Conservation (phyloP, 2,113 vertebrate species). For the Siphamia tubifer region DNA sequence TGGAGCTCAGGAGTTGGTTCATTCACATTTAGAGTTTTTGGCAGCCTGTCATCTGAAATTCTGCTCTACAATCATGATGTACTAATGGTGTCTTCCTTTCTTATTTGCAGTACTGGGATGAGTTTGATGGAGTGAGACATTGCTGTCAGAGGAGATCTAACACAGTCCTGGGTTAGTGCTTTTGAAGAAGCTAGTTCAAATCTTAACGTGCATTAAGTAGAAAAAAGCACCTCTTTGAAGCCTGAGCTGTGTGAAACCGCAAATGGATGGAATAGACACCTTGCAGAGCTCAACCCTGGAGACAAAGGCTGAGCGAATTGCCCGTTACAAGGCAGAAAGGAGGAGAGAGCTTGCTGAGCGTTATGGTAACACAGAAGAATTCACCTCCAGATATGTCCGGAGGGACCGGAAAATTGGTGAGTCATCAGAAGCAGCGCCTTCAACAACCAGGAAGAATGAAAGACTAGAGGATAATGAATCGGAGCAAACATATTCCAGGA, state of each 20-base stretch:
- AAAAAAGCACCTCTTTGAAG: too few relatives aligned
- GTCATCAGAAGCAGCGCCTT: constrained; percentile 7
- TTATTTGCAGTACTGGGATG: constrained; percentile 60
- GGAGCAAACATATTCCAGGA: constrained; percentile 39
- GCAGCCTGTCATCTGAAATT: constrained; percentile 27
- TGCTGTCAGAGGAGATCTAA: constrained; percentile 11
- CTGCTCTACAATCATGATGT: not conserved
- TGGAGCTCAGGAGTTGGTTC: not conserved
- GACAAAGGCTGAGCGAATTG: constrained; percentile 82
- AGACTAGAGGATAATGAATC: constrained; percentile 44
- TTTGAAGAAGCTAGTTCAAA: not conserved
- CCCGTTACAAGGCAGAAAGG: constrained; percentile 82
- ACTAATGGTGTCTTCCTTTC: constrained; percentile 35
- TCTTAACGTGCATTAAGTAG: not conserved
- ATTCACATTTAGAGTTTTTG: constrained; percentile 13
- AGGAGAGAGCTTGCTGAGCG: constrained; percentile 78
- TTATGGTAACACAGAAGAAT: constrained; percentile 76
- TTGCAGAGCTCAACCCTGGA: constrained; percentile 72
- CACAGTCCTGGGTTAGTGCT: not conserved
- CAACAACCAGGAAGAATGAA: constrained; percentile 37
- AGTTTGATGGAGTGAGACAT: constrained; percentile 53
- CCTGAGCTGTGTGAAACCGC: not conserved
- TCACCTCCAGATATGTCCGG: constrained; percentile 70
- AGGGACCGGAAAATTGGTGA: constrained; percentile 63
- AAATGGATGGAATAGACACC: constrained; percentile 73